Evolutionary conservation across 2,888 invertebrate genomes (phyloP).

Genomic region (Smittia sp.): DNA sequence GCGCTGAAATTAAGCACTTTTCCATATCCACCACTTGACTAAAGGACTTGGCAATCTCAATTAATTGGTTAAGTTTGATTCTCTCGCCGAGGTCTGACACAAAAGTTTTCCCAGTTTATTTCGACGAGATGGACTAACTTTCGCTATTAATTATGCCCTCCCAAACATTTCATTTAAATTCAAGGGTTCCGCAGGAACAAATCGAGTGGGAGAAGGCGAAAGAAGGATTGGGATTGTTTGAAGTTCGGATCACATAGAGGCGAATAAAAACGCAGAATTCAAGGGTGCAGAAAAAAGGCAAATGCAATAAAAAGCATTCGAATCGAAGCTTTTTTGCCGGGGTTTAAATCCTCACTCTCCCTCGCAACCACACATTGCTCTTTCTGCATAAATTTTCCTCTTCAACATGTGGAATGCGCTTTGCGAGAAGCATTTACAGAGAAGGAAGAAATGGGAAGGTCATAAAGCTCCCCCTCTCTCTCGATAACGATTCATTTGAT

Average conservation of each 20-base stretch:
- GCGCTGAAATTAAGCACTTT: no score
- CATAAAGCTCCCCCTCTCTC: conserved; percentile 18
- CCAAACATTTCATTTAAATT: neutral
- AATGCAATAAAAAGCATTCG: conserved; percentile 26
- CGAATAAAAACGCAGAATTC: conserved; percentile 10
- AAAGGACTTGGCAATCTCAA: no score
- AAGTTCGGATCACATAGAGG: conserved; percentile 17
- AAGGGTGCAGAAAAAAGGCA: conserved; percentile 5
- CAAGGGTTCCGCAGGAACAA: neutral
- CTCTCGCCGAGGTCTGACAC: neutral
- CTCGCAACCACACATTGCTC: conserved; percentile 24
- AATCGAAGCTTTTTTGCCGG: conserved; percentile 11
- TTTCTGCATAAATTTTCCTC: conserved; percentile 26
- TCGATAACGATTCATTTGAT: conserved; percentile 37
- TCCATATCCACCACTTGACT: no score
- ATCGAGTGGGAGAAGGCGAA: neutral
- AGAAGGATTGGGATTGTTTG: conserved; percentile 1
- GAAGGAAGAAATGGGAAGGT: neutral
- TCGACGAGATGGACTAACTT: conserved; percentile 24
- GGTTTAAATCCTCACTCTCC: neutral
- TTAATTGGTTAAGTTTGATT: no score
- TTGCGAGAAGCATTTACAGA: neutral
- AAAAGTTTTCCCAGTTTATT: neutral
- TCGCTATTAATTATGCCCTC: conserved; percentile 29
- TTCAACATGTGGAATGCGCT: neutral